A percentile compares a stretch with the other conserved stretches of the same genome.
These are phyloP conservation scores for Takifugu bimaculatus DNA, from an alignment of 2,113 vertebrate species.

Conservation along the genomic window DNA sequence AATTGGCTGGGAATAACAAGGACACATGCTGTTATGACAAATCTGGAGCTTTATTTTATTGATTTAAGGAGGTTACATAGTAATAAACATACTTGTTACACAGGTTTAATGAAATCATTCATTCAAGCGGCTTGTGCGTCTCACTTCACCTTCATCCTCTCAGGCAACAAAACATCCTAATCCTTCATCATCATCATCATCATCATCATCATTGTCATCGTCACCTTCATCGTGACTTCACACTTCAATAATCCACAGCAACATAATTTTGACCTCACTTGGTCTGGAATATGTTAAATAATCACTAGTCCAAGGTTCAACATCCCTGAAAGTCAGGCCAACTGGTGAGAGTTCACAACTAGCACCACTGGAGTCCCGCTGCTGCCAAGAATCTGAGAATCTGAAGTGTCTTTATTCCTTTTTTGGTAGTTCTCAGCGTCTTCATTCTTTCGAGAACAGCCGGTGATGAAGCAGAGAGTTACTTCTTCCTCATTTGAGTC, in stretches of 20 bases:
- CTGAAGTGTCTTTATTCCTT: background rate
- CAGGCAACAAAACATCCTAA: conserved; percentile 30
- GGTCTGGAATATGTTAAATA: conserved; percentile 32
- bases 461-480: conserved; percentile 25
- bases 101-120: conserved; percentile 49
- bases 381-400: background rate
- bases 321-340: conserved; percentile 21
- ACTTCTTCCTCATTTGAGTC: conserved; percentile 36
- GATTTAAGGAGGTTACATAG: conserved; percentile 64
- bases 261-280: conserved; percentile 17
- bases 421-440: conserved; percentile 33
- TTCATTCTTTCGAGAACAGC: background rate
- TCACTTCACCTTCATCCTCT: conserved; percentile 27
- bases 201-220: background rate
- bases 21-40: conserved; percentile 49
- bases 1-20: too few species aligned
- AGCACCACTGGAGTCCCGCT: conserved; percentile 44
- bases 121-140: conserved; percentile 32
- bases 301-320: conserved; percentile 6
- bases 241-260: conserved; percentile 14
- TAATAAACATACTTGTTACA: conserved; percentile 71
- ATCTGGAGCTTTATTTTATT: conserved; percentile 68
- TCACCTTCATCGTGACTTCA: background rate
- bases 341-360: conserved; percentile 27
- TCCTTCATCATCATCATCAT: conserved; percentile 11